Evolutionary conservation across 2,888 invertebrate genomes (phyloP), one percentile per base, ranked within the genome.

Genomic region (Rotaria sp.): DNA sequence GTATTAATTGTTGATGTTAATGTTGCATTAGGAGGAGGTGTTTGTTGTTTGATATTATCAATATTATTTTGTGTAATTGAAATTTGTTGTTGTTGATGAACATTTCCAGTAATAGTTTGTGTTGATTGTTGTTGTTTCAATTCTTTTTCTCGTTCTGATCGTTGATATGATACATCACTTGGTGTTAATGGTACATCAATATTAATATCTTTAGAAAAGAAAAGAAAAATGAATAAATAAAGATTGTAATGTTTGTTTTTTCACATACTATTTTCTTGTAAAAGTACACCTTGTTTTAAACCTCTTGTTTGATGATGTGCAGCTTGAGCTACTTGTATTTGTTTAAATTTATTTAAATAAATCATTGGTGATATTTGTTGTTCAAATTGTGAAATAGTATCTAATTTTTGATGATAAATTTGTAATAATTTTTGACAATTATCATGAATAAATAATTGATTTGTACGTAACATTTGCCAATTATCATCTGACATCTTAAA

Each of bases 361-460:
- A 35, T 35, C 18, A 67, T 30, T 67, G 67, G 18, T 67, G 67
- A 67, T 35, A 67, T 21, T 35, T 67, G 67, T 15, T 67, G 67
- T 30, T 67, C 67, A 18, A 35, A 67, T 30, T 67, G 67, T 35
- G 35, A 30, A 52, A 86, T 85, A 50, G 55, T 75, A 13, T 86
- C 86, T 18, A 84, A 86, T 52, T 85, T 57, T 55, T 85, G 48
- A 26, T 74, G 55, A 15, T 85, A 55, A 18, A 84, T 84, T 50
- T 85, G 86, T 4, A 85, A 45, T 50, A 86, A 50, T 84, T 85
- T 74, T 80, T 85, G 85, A n/a, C 35, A 86, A 84, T 86, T 86
- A 75, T 86, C 86, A 74, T 86, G 85, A 48, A 80, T 38, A 85
- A 48, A 86, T 48, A 86, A 57, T 35, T 86, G 86, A 85, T 86